phyloP scores from a whole-genome alignment of 2,113 vertebrate species.

The Alosa alosa region DNA sequence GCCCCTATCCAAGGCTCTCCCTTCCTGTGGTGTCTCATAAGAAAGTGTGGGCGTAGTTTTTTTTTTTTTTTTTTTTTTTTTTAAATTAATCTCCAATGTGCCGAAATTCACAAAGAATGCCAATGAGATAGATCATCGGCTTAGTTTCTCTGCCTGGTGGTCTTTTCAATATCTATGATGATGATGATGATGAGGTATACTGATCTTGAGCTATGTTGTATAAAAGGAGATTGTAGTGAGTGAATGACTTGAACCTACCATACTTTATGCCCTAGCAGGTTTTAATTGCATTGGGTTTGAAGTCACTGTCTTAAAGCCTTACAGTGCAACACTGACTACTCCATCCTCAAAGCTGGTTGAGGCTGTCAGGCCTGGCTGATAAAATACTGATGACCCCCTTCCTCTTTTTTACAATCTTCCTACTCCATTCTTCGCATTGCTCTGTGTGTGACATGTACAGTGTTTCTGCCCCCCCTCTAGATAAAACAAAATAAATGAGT shows the following conservation, averaged over 20 bases:
- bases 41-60: background rate
- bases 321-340: background rate
- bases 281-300: conserved; percentile 7
- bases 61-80: background rate
- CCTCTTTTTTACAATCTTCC: conserved; percentile 13
- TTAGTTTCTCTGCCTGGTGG: background rate
- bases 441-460: conserved; percentile 91
- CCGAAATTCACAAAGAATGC: background rate
- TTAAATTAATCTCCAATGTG: background rate
- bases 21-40: background rate
- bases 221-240: background rate
- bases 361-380: background rate
- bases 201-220: background rate
- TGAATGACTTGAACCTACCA: background rate
- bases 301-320: background rate
- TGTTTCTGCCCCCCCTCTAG: conserved; percentile 86
- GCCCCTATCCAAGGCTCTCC: background rate
- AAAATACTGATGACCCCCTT: background rate
- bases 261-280: background rate
- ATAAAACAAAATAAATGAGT: conserved; percentile 74
- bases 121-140: background rate
- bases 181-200: background rate
- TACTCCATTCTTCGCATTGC: conserved; percentile 75
- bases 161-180: background rate
- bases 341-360: background rate